Percentiles rank a stretch among this genome's conserved stretches.
phyloP scores from a whole-genome alignment of 2,888 invertebrate species.

The Scaptomyza cyrtandrae region DNA sequence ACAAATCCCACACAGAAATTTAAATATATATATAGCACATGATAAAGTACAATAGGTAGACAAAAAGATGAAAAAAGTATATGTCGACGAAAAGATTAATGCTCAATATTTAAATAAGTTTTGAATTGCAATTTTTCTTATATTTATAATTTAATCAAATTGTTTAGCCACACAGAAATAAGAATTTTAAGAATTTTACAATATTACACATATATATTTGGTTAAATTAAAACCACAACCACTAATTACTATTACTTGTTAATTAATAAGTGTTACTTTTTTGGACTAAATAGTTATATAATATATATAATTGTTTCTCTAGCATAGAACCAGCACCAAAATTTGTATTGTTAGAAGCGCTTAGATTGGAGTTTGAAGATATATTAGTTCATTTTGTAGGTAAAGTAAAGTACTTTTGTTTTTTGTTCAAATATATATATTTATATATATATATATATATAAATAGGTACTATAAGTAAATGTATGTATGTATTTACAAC shows the following conservation, averaged over 20 bases:
- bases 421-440: conserved; percentile 15
- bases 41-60: conserved; percentile 45
- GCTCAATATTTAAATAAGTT: neutral
- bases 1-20: conserved; percentile 45
- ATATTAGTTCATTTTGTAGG: conserved; percentile 1
- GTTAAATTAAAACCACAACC: conserved; percentile 64
- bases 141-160: conserved; percentile 6
- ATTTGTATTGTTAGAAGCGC: conserved; percentile 67
- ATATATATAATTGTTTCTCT: conserved; percentile 42
- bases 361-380: conserved; percentile 53
- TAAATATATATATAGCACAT: conserved; percentile 14
- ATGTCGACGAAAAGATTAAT: conserved; percentile 32
- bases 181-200: conserved; percentile 34
- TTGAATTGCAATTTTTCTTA: too few species aligned
- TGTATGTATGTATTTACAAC: conserved; percentile 14
- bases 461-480: conserved; percentile 19
- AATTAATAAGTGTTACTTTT: conserved; percentile 16
- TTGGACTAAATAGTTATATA: conserved; percentile 22
- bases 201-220: conserved; percentile 33
- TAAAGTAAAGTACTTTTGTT: conserved; percentile 14
- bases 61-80: conserved; percentile 17
- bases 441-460: neutral
- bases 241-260: conserved; percentile 56
- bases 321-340: conserved; percentile 69
- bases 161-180: conserved; percentile 39